phyloP scores from a whole-genome alignment of 2,797 vertebrate species.

The Lithobates pipiens region DNA sequence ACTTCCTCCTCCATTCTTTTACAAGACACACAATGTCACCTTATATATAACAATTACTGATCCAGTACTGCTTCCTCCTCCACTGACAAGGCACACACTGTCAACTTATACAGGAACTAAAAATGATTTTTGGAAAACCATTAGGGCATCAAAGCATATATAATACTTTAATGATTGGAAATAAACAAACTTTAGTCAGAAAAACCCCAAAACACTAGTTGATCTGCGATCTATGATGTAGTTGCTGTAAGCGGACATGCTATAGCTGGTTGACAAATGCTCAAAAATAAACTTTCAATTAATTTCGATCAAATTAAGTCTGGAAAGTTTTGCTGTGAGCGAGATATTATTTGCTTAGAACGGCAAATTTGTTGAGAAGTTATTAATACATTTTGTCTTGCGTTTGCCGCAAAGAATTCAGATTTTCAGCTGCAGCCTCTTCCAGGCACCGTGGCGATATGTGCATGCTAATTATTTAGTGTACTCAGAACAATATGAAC shows the following conservation, averaged over 20 bases:
- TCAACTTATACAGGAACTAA: too few relatives aligned
- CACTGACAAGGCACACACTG: too few relatives aligned
- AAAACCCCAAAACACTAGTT: too few relatives aligned
- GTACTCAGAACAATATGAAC: slow-evolving; percentile 41
- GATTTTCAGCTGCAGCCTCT: slow-evolving; percentile 11
- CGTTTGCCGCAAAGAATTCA: slow-evolving; percentile 15
- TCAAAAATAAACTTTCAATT: slow-evolving; percentile 36
- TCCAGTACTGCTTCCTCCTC: too few relatives aligned
- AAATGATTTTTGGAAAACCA: too few relatives aligned
- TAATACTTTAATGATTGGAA: too few relatives aligned
- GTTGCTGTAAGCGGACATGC: background rate
- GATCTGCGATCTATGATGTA: background rate
- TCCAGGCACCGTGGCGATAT: slow-evolving; percentile 34
- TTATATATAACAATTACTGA: too few relatives aligned
- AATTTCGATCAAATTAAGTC: slow-evolving; percentile 37
- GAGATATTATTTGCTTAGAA: slow-evolving; percentile 33
- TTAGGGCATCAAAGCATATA: too few relatives aligned
- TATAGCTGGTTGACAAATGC: slow-evolving; percentile 18
- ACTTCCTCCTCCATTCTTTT: too few relatives aligned
- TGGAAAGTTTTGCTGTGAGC: slow-evolving; percentile 30
- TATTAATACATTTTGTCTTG: slow-evolving; percentile 23
- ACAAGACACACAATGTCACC: too few relatives aligned
- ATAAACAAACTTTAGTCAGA: too few relatives aligned
- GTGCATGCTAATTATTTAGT: slow-evolving; percentile 36
- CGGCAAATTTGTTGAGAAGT: slow-evolving; percentile 23